Evolutionary conservation across 2,797 vertebrate species (phyloP), one percentile per base, ranked within the genome.

Genomic region (Oophaga sylvatica): DNA sequence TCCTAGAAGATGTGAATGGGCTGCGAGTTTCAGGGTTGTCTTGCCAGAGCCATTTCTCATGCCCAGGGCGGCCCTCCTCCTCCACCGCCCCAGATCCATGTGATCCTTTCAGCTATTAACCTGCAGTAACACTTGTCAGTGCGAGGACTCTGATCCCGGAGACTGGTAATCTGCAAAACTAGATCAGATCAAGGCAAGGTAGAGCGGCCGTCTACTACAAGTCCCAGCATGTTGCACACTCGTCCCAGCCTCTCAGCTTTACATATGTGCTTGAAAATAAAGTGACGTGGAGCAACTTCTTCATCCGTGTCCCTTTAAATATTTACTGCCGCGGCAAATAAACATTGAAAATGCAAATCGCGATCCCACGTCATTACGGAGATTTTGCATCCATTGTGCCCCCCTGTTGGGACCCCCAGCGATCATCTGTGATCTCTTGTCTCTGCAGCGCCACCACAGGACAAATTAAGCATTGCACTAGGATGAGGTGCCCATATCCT

Each of bases 21-120:
- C 65, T 84, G 41, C 17, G 19, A 81, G 85, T 81, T 81, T 80
- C 65, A 45, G 65, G 70, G 62, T 16, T 79, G 81, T 82, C 67
- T 77, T 80, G 87, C 77, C 67, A 65, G 45, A 22, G 19, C 1
- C 13, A 26, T 70, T 65, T 80, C 76, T 56, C 77, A 56, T 80
- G 87, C 82, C 76, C 56, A 6, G 31, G 41, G 87, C 31, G 45
- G 19, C 17, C n/a, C 9, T 26, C 45, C 45, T 31, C 67, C 67
- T 19, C 48, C 81, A 65, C 20, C 76, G 57, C 15, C 56, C 81
- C 87, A 80, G 87, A 84, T 53, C 73, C 16, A 31, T 31, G 75
- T 80, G 45, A 80, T 53, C 57, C 31, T 48, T 29, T 84, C 41
- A 80, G 41, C 56, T 16, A 82, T 77, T 81, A 82, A 78, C 86